Conservation (phyloP, 2,888 invertebrate genomes). For the Pyrrhosoma nymphula region DNA sequence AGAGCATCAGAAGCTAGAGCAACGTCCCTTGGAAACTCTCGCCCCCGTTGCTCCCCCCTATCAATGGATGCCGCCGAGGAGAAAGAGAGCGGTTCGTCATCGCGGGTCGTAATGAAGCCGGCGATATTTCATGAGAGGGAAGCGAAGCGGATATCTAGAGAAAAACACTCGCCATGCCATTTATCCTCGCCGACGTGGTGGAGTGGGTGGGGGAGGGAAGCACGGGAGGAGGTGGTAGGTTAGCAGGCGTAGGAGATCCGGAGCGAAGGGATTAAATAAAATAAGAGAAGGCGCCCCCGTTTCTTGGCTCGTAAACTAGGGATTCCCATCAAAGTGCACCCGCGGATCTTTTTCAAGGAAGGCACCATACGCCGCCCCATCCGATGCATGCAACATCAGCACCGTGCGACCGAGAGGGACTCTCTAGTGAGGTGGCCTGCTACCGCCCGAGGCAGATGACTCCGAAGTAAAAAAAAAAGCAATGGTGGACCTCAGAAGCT, state of each 20-base stretch:
- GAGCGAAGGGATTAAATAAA: background rate
- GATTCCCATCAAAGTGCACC: conserved; percentile 31
- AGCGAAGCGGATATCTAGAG: conserved; percentile 19
- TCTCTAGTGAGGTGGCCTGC: too few relatives aligned
- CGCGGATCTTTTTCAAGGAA: background rate
- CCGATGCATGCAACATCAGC: background rate
- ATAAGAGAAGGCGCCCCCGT: background rate
- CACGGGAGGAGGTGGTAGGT: background rate
- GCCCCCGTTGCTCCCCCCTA: background rate
- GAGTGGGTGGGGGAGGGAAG: background rate
- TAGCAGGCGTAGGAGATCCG: background rate
- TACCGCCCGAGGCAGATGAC: too few relatives aligned
- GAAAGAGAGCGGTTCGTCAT: background rate
- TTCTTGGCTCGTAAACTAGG: background rate
- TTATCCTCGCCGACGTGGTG: background rate
- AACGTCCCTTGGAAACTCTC: background rate
- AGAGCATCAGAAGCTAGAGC: background rate
- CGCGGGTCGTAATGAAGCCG: background rate
- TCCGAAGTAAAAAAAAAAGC: background rate
- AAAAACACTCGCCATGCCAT: conserved; percentile 4
- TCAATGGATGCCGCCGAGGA: background rate
- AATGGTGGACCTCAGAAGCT: background rate
- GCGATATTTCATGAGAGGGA: background rate
- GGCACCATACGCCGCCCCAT: background rate
- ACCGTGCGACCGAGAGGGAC: too few relatives aligned